A percentile compares a stretch with the other conserved stretches of the same genome.
phyloP scores from a whole-genome alignment of 1,140 invertebrate genomes.

The Laodelphax striatellus region DNA sequence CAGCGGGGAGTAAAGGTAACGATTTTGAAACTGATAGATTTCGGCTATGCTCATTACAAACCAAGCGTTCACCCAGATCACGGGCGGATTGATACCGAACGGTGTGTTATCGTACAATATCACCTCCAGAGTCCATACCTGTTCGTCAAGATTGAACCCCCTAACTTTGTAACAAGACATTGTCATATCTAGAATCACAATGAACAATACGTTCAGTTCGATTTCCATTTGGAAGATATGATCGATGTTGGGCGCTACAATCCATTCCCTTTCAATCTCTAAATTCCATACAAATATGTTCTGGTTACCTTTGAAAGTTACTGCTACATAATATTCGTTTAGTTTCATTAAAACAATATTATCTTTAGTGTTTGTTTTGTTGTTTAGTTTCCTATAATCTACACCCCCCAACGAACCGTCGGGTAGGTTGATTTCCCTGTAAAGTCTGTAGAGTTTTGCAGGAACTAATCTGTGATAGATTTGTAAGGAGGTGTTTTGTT shows the following conservation, averaged over 20 bases:
- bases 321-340: not conserved
- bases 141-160: not conserved
- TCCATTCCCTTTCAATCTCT: not conserved
- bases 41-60: not conserved
- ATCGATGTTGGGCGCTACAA: not conserved
- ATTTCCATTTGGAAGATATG: not conserved
- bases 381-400: not conserved
- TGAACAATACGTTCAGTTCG: not conserved
- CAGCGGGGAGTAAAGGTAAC: not conserved
- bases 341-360: not conserved
- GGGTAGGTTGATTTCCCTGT: not conserved
- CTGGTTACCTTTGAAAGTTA: not conserved
- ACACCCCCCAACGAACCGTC: not conserved
- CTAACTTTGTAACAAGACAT: conserved; percentile 1
- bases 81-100: not conserved
- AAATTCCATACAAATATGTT: not conserved
- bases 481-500: not conserved
- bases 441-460: not conserved
- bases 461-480: not conserved
- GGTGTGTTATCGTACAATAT: not conserved
- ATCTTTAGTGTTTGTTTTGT: not conserved
- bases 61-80: not conserved
- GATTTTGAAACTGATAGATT: not conserved
- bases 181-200: not conserved
- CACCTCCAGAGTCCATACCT: not conserved